These are phyloP conservation scores for Microtus pennsylvanicus DNA, from an alignment of 2,113 vertebrate species.

Conservation along the genomic window DNA sequence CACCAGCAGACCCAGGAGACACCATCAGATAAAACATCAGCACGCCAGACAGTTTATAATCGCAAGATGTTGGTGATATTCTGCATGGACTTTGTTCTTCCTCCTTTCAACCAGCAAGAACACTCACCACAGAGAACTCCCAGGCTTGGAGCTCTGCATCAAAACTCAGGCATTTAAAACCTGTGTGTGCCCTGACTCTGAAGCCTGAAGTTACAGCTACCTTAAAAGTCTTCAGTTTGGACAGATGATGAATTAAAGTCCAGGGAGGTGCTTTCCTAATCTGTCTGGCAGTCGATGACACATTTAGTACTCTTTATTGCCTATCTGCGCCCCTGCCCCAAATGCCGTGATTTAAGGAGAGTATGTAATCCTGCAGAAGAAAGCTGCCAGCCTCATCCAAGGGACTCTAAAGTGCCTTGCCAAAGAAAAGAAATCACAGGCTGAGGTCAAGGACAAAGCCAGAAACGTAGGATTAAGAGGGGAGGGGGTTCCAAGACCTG, in stretches of 20 bases:
- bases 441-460: conserved; percentile 53
- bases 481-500: neutral
- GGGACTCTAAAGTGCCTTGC: neutral
- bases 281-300: conserved; percentile 76
- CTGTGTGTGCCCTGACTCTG: neutral
- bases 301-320: conserved; percentile 78
- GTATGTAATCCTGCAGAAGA: conserved; percentile 58
- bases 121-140: conserved; percentile 37
- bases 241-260: conserved; percentile 78
- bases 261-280: conserved; percentile 74
- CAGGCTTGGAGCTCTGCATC: conserved; percentile 27
- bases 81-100: conserved; percentile 56
- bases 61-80: conserved; percentile 76
- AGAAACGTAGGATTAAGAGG: conserved; percentile 29
- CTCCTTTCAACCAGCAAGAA: conserved; percentile 67
- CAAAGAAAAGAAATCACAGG: neutral
- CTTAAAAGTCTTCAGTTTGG: conserved; percentile 57
- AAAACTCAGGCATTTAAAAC: neutral
- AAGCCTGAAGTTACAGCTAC: neutral
- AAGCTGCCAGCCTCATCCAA: conserved; percentile 36
- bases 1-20: conserved; percentile 66
- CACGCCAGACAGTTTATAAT: conserved; percentile 75
- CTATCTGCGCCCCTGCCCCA: conserved; percentile 67
- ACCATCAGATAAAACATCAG: conserved; percentile 69
- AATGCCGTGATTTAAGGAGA: conserved; percentile 71